A percentile compares a stretch with the other conserved stretches of the same genome.
These are phyloP conservation scores for Thumatha senex DNA, from an alignment of 2,888 invertebrate species.

Conservation along the genomic window DNA sequence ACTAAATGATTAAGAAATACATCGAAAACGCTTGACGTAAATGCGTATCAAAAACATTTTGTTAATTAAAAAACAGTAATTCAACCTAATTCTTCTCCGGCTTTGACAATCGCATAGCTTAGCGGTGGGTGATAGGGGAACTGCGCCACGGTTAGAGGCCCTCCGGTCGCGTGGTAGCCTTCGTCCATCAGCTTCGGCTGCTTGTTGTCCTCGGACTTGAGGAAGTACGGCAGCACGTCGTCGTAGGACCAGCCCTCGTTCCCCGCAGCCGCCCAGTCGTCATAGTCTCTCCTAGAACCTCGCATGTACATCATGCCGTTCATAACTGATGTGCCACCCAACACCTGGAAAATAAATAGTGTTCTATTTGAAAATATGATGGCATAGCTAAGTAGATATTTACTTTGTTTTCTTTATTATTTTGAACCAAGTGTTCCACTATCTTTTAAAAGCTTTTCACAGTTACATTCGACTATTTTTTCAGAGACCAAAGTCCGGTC, in stretches of 20 bases:
- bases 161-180: constrained; percentile 90
- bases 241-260: constrained; percentile 95
- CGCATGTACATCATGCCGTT: constrained; percentile 99
- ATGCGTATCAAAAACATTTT: no score
- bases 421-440: no score
- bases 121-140: constrained; percentile 94
- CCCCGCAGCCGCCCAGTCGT: constrained; percentile 93
- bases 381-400: no score
- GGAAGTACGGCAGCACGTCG: constrained; percentile 94
- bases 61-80: no score
- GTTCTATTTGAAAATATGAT: neutral
- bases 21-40: no score
- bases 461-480: no score
- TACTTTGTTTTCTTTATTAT: no score
- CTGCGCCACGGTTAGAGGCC: constrained; percentile 89
- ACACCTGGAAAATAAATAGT: constrained; percentile 77
- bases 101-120: constrained; percentile 90
- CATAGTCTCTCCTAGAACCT: constrained; percentile 93
- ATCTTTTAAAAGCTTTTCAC: no score
- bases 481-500: no score
- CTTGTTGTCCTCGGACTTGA: constrained; percentile 93
- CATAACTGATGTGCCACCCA: constrained; percentile 96
- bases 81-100: constrained; percentile 89
- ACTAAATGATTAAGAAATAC: no score
- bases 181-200: constrained; percentile 87